phyloP scores from a whole-genome alignment of 2,113 vertebrate species.

The Onychostruthus taczanowskii region DNA sequence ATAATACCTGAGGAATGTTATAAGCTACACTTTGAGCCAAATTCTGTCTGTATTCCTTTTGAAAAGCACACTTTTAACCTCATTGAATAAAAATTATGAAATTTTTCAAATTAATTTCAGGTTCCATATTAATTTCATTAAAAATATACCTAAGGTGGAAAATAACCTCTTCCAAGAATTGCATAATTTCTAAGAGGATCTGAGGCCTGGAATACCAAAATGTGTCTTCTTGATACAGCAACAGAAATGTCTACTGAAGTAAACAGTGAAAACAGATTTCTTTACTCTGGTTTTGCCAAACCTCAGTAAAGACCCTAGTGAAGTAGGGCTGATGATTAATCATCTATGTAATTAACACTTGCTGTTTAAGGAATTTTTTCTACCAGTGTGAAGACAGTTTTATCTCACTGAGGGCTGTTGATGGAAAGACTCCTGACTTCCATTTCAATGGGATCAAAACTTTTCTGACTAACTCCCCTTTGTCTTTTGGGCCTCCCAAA shows the following conservation, averaged over 20 bases:
- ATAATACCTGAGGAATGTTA: slow-evolving; percentile 36
- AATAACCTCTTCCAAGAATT: not conserved
- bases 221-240: not conserved
- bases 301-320: not conserved
- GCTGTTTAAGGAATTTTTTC: not conserved
- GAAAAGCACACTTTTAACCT: not conserved
- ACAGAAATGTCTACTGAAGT: not conserved
- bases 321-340: not conserved
- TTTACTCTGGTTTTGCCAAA: not conserved
- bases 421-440: not conserved
- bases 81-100: not conserved
- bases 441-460: not conserved
- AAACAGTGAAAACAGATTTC: not conserved
- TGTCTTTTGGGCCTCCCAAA: not conserved
- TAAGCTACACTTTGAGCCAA: not conserved
- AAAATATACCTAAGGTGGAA: not conserved
- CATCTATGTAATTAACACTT: not conserved
- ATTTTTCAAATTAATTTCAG: not conserved
- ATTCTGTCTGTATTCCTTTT: not conserved
- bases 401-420: not conserved
- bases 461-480: not conserved
- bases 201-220: not conserved
- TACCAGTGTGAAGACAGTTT: not conserved
- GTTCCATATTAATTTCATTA: not conserved
- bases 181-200: not conserved